A percentile compares a stretch with the other conserved stretches of the same genome.
Conservation (phyloP, 64 coral and sea anemone species). For the Montipora cactus region DNA sequence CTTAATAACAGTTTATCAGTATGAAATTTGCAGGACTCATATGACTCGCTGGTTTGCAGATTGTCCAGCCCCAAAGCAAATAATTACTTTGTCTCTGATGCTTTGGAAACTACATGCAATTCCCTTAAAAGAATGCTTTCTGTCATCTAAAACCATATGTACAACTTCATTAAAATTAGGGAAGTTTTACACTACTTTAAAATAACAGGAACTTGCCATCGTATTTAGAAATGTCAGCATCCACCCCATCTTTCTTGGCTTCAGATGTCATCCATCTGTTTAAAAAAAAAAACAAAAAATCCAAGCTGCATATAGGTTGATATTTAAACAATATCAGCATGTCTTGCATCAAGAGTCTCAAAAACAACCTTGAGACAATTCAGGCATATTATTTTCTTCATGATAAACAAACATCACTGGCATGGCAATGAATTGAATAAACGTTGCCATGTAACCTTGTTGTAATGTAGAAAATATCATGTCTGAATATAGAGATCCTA, state of each 20-base stretch:
- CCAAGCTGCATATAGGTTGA: background rate
- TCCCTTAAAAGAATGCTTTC: slow-evolving; percentile 7
- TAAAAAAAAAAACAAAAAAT: background rate
- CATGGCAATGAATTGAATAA: no score
- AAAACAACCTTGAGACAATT: no score
- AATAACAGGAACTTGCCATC: slow-evolving; percentile 75
- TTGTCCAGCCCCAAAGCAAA: background rate
- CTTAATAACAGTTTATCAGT: no score
- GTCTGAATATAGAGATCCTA: no score
- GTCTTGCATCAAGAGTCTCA: no score
- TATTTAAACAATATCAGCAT: background rate
- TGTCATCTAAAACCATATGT: background rate
- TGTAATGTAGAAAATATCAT: no score
- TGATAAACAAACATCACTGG: no score
- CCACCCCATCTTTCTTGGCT: slow-evolving; percentile 98
- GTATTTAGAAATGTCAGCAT: slow-evolving; percentile 93
- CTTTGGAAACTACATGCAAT: background rate
- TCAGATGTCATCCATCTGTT: slow-evolving; percentile 86
- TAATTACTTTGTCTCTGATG: background rate
- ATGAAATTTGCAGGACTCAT: no score
- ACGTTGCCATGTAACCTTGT: no score
- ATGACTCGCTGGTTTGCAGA: no score
- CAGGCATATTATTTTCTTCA: no score
- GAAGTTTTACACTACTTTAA: background rate
- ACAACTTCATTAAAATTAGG: background rate